These are phyloP conservation scores for Cerceris ruficornis DNA, from an alignment of 2,888 invertebrate genomes.

Conservation along the genomic window DNA sequence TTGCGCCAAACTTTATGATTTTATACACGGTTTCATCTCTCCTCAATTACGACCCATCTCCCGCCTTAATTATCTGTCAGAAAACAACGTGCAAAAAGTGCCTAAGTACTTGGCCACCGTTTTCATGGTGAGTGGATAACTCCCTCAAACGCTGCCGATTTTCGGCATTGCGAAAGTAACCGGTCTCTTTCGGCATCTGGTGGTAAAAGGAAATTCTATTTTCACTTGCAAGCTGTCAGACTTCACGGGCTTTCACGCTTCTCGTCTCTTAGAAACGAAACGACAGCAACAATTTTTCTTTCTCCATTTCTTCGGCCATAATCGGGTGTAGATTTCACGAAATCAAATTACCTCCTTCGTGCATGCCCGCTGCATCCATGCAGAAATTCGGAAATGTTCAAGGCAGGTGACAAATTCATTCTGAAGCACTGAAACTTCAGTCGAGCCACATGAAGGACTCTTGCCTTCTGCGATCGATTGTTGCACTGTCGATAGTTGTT, in stretches of 20 bases:
- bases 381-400: constrained; percentile 23
- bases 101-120: too few species aligned
- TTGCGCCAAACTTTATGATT: too few species aligned
- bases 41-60: too few species aligned
- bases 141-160: background rate
- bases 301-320: background rate
- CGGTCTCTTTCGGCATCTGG: background rate
- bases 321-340: constrained; percentile 31
- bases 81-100: background rate
- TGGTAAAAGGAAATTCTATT: constrained; percentile 1
- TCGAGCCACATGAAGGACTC: constrained; percentile 1
- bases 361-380: background rate
- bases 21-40: too few species aligned
- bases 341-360: constrained; percentile 23
- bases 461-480: constrained; percentile 8
- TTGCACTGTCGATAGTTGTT: constrained; percentile 6
- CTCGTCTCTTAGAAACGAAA: background rate
- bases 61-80: background rate
- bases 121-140: background rate
- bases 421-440: constrained; percentile 24
- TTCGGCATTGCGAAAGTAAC: background rate
- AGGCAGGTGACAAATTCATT: constrained; percentile 44
- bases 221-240: background rate
- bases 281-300: background rate
- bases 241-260: background rate